Base-by-base conservation (phyloP, 2,113 vertebrate genomes). In the Gadus chalcogrammus region DNA sequence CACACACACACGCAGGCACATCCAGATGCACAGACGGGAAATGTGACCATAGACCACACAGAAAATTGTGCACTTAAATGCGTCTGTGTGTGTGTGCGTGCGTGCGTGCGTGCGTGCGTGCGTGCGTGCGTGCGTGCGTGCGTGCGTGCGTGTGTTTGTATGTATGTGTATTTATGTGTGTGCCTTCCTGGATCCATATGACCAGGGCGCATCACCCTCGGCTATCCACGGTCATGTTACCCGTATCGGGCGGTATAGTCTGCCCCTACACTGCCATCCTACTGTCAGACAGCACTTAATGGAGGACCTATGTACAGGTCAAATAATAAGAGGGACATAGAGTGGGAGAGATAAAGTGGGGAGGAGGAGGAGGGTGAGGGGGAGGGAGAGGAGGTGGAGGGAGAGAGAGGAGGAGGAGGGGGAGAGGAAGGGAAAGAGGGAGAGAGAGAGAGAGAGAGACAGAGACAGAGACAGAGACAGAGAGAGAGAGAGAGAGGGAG, bases 301-400 rank as follows among this genome's bases (percentile, higher is more conserved):
- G 42, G 42, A 58, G 55, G 53, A 15, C 15, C 13, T 16, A 58
- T 58, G 59, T 48, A 48, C 60, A 20, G 60, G 6, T 6, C 11
- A 56, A 28, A 58, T 13, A 7, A 6, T 16, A n/a, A 59, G 24
- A 68, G 13, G n/a, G 22, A 56, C 8, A n/a, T 4, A 56, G 71
- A 69, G 74, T 38, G 1, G 17, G 59, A 60, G 24, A 56, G 38
- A 56, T 13, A 31, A 28, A 24, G n/a, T n/a, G 56, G 22, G 27
- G 13, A 28, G 53, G 61, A 22, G 64, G 15, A 16, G 1, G 55
- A 18, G 16, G 5, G 18, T 22, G 69, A 73, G 65, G 55, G 76
- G 65, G 73, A 79, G 11, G 1, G 65, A 53, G 35, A 70, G 16
- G 17, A 55, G 27, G 22, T 70, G 78, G 76, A 83, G 83, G 77